A percentile compares a stretch with the other conserved stretches of the same genome.
Conservation (phyloP, 2,797 vertebrate species). For the Mormyrops attenuatus region DNA sequence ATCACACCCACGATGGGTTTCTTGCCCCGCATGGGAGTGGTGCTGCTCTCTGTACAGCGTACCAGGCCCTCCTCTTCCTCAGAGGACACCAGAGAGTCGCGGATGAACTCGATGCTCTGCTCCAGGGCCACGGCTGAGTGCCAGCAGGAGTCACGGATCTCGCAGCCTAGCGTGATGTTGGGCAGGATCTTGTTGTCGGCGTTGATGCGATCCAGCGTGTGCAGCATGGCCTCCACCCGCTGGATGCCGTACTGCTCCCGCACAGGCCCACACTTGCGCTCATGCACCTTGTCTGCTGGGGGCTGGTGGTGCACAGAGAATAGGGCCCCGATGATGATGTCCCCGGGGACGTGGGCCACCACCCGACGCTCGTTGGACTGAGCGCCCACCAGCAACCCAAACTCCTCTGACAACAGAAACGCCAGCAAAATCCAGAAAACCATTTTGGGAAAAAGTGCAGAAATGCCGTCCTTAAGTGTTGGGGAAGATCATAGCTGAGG, state of each 20-base stretch:
- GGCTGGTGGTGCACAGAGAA: slow-evolving; percentile 86
- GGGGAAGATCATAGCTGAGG: slow-evolving; percentile 59
- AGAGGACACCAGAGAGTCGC: slow-evolving; percentile 85
- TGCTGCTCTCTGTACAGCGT: slow-evolving; percentile 76
- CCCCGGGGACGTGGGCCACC: slow-evolving; percentile 76
- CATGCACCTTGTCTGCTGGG: slow-evolving; percentile 78
- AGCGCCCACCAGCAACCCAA: slow-evolving; percentile 55
- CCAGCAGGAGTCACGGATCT: slow-evolving; percentile 86
- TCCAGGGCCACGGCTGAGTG: slow-evolving; percentile 82
- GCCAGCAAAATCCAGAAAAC: slow-evolving; percentile 67
- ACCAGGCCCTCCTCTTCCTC: slow-evolving; percentile 69
- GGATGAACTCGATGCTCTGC: slow-evolving; percentile 85
- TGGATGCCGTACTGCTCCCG: slow-evolving; percentile 86
- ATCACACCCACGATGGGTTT: slow-evolving; percentile 95
- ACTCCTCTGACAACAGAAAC: slow-evolving; percentile 67
- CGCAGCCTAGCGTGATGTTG: slow-evolving; percentile 79
- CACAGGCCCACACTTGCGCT: slow-evolving; percentile 79
- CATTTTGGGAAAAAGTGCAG: slow-evolving; percentile 60
- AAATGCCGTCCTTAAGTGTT: slow-evolving; percentile 51
- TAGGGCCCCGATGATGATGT: slow-evolving; percentile 81
- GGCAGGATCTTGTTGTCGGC: slow-evolving; percentile 71
- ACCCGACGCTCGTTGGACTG: slow-evolving; percentile 78
- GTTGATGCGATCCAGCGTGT: slow-evolving; percentile 80
- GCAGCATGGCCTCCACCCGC: slow-evolving; percentile 82
- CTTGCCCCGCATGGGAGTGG: slow-evolving; percentile 75